Base-by-base conservation (phyloP, 2,797 vertebrate genomes). In the Takifugu ocellatus region DNA sequence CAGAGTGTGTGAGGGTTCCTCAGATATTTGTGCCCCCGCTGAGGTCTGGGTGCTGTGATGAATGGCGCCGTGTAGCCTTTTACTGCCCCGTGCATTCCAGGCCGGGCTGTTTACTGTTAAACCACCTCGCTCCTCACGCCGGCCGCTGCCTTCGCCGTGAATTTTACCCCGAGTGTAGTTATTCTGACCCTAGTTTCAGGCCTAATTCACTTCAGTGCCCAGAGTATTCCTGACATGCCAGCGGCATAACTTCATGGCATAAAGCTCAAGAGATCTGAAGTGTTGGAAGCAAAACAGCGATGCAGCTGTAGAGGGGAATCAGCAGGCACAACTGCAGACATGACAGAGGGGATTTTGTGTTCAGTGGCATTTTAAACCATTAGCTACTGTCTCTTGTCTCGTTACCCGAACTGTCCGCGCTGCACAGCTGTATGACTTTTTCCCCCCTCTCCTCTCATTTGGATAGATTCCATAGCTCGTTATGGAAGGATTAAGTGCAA, bases 241-340 rank as follows among this genome's bases (percentile, higher is more conserved):
- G 59, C 2, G 17, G 66, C 76, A 72, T 84, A 70, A 73, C 81
- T 82, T 78, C 72, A 78, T 56, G 66, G 76, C 82, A 73, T 33
- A n/a, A 58, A 75, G 74, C 80, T 82, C 68, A 56, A 65, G 75
- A 79, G 84, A 84, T 83, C 75, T 75, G 71, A 82, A 59, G 74
- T 70, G 64, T 36, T 52, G 78, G 78, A 84, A 87, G 81, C 72
- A 63, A 82, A 87, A 70, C 49, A 36, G 57, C 11, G 51, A 21
- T 59, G 77, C 87, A 89, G 86, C 88, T 88, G 85, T 60, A 80
- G 66, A 43, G 39, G 54, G 55, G 59, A 75, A 63, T 86, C 79
- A 79, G 12, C 27, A 65, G 45, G 54, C 66, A 67, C 78, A 72
- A 70, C 72, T 67, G 72, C 66, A 25, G 63, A 75, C 76, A 62